Conservation (phyloP, 1,140 invertebrate genomes). For the Marisa cornuarietis region DNA sequence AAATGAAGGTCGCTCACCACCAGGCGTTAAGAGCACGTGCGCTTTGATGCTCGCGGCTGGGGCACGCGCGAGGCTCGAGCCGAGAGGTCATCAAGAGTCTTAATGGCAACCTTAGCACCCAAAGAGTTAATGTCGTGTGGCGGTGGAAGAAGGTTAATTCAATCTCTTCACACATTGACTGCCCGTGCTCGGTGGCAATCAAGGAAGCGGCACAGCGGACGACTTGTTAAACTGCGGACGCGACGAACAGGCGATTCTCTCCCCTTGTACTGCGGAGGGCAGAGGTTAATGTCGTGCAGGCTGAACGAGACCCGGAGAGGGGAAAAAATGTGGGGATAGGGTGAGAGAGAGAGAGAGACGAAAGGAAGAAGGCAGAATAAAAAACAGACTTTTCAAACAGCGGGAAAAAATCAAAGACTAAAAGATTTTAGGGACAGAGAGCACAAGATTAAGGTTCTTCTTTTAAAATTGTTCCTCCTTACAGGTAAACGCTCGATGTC, state of each 20-base stretch:
- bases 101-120: constrained; percentile 20
- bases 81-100: constrained; percentile 11
- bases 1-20: not conserved
- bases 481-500: too few relatives aligned
- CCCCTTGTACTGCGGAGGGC: not conserved
- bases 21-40: not conserved
- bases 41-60: constrained; percentile 7
- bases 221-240: too few relatives aligned
- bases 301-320: not conserved
- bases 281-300: not conserved
- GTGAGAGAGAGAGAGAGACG: not conserved
- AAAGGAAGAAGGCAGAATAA: not conserved
- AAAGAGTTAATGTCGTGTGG: constrained; percentile 24
- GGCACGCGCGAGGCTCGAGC: not conserved
- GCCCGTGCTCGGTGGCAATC: not conserved
- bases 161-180: constrained; percentile 10
- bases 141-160: constrained; percentile 13
- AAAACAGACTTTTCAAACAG: too few relatives aligned
- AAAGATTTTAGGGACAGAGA: too few relatives aligned
- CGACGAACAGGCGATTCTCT: not conserved
- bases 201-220: not conserved
- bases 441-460: too few relatives aligned
- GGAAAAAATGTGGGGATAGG: not conserved
- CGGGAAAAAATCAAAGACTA: too few relatives aligned
- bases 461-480: too few relatives aligned